Evolutionary conservation across 2,888 invertebrate genomes (phyloP), one percentile per base, ranked within the genome.

Genomic region (Scaptomyza caliginosa): DNA sequence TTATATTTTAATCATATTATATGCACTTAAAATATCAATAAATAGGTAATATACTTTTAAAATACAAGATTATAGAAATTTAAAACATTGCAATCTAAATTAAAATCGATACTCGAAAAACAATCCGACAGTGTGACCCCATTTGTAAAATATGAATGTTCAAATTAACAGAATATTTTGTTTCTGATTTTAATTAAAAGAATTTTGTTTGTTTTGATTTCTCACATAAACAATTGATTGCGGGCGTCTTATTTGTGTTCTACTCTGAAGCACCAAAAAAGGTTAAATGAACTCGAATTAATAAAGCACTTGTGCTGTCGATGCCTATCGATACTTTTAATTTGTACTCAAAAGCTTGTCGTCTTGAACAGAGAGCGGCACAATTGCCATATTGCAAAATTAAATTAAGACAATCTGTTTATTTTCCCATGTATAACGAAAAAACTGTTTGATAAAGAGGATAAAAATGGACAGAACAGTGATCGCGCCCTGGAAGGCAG

Each of bases 401-500:
- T 39, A 16, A 32, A 49, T 7, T 13, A 13, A 7, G 13, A 13
- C 6, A 6, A 32, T 7, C 30, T 32, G 13, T 13, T 13, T 34
- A 2, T 16, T 16, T 34, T 34, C 3, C 3, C 13, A 16, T 16
- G 16, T 8, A 0, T 16, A 34, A 16, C 7, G 8, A 16, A 8
- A 26, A 23, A 7, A 19, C n/a, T n/a, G n/a, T n/a, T 10, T 17
- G 17, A n/a, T 0, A 19, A 16, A 19, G 19, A 16, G 1, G 2
- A 6, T n/a, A 28, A 4, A 32, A 19, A 91, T 90, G 89, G 90
- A 91, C 68, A 88, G 90, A 8, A 88, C 88, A 21, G 64, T 87
- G 1, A 88, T 91, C 13, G 89, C 88, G 24, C 85, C 87, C 0
- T 89, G 89, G 75, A 90, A 88, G 45, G 90, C 89, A 0, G 90